Evolutionary conservation across 2,113 vertebrate genomes (phyloP), one percentile per base, ranked within the genome.

Genomic region (Aegotheles bennettii): DNA sequence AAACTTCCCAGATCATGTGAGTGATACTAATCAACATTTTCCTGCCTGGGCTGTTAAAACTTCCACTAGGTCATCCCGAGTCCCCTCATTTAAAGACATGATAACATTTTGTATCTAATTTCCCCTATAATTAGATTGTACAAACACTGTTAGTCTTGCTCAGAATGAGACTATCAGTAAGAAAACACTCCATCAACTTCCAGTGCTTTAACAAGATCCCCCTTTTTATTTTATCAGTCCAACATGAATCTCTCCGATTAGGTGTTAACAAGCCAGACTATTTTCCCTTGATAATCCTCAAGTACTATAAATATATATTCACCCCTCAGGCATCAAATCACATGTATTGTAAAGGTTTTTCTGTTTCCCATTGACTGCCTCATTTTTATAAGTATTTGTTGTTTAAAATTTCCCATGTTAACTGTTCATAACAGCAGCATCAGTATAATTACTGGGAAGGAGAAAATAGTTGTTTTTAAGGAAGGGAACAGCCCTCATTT

Each of bases 121-220:
- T 96, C 84, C 77, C 28, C 45, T 81, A 26, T 61, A 94, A 84
- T 94, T 82, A 84, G 69, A 48, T 71, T 84, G 54, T 64, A 69
- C 43, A 87, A 92, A 87, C 31, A 75, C 31, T 60, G 10, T 63
- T 68, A 60, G 48, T 56, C 57, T 92, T 89, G 48, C 65, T 89
- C 77, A 75, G 83, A 68, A n/a, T 14, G 42, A 93, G 64, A 40
- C 56, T 87, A 68, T 93, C 90, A 64, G 36, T 94, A 93, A 61
- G 69, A 96, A 96, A 96, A 96, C 69, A 92, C 51, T 60, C 56
- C 48, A 76, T 84, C 60, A 84, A 42, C 25, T 84, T 89, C 73
- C 73, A 77, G 9, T 3, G 1, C 68, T 95, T 93, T 94, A 94
- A 84, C 68, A 84, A 73, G 40, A 80, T 69, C 16, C 5, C 5